Base-by-base conservation (phyloP, 2,113 vertebrate genomes). In the Mustela lutreola region DNA sequence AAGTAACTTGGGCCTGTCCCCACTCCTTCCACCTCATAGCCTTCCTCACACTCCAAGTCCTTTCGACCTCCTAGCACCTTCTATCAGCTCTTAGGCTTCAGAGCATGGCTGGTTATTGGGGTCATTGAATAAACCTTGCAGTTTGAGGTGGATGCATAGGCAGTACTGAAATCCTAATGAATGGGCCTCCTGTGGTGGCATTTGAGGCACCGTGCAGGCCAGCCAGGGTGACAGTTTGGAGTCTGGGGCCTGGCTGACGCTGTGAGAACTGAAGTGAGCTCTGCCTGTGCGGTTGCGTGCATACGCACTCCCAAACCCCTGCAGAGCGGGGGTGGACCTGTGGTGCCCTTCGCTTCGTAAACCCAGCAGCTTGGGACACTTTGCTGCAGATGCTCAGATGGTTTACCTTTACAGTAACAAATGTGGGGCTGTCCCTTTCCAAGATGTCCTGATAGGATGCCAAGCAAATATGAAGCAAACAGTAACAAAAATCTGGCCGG, bases 211-310 rank as follows among this genome's bases (percentile, higher is more conserved):
- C 7, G 1, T 26, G 36, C 9, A 16, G 22, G 26, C 16, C 15
- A 28, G 31, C 18, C 4, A 67, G 19, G 11, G 48, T 50, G 33
- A 15, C 28, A 2, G 9, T 83, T 56, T 60, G 53, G 36, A 63
- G 62, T 33, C 26, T 28, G 19, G 24, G 31, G 21, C 9, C 1
- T 21, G 42, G 21, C 0, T 78, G 89, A 26, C 7, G 26, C n/a
- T 28, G 19, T 0, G 4, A 89, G 76, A 18, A 15, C 24, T n/a
- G 26, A 26, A 11, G 36, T 7, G 2, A 26, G 78, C 16, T 56
- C 53, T 11, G 0, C 39, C 0, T n/a, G 4, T 53, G 9, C 22
- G 1, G 48, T 63, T 62, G 33, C 10, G 0, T 0, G 36, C 56
- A 2, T 11, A 28, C 11, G 7, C 33, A 19, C 16, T 15, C 31